These are phyloP conservation scores for Cenopis cana DNA, from an alignment of 2,888 invertebrate species.

Conservation along the genomic window DNA sequence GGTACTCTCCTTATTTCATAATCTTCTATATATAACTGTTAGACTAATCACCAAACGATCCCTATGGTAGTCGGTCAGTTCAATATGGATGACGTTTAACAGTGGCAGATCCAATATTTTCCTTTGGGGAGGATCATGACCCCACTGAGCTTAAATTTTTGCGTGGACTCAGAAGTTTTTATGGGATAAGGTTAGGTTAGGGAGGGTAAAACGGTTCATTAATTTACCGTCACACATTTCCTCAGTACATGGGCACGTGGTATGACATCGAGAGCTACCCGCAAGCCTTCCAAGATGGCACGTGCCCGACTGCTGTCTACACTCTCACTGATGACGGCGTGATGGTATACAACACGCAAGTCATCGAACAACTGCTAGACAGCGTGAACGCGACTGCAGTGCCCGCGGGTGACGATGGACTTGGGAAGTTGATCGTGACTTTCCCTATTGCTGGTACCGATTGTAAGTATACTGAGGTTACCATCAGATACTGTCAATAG, in stretches of 20 bases:
- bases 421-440: slow-evolving; percentile 67
- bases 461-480: slow-evolving; percentile 54
- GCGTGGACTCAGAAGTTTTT: no score
- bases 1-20: no score
- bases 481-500: no score
- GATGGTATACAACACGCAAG: slow-evolving; percentile 67
- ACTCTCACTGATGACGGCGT: slow-evolving; percentile 56
- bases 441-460: slow-evolving; percentile 61
- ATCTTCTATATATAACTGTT: no score
- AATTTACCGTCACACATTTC: background rate
- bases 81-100: no score
- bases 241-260: slow-evolving; percentile 69
- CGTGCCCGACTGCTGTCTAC: slow-evolving; percentile 67
- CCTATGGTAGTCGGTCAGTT: no score
- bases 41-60: no score
- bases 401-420: slow-evolving; percentile 55
- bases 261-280: slow-evolving; percentile 72
- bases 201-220: background rate
- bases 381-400: slow-evolving; percentile 63
- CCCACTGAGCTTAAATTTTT: no score
- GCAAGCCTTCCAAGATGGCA: slow-evolving; percentile 67
- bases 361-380: slow-evolving; percentile 62
- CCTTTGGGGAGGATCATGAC: no score
- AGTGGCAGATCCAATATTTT: no score
- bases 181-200: no score